Percentiles rank a stretch among this genome's conserved stretches.
Conservation (phyloP, 2,888 invertebrate genomes). For the Dryocosmus kuriphilus region DNA sequence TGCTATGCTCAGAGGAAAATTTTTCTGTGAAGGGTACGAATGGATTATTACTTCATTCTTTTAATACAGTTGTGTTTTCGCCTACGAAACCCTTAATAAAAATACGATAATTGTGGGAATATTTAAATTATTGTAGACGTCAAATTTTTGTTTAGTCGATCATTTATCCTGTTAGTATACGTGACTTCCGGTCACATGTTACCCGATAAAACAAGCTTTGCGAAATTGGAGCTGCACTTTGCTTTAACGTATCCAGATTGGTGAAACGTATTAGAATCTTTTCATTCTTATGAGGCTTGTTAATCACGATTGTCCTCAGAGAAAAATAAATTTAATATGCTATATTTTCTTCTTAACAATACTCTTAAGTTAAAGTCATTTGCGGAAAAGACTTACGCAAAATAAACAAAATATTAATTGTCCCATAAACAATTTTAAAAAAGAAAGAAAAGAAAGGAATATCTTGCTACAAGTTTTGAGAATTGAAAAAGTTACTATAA, state of each 20-base stretch:
- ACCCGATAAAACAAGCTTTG: neutral
- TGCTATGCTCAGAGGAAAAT: too few relatives aligned
- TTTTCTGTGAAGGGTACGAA: too few relatives aligned
- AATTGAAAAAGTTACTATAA: neutral
- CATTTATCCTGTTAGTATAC: neutral
- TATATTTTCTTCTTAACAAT: neutral
- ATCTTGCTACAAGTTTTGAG: too few relatives aligned
- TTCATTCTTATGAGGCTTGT: neutral
- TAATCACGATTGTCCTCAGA: neutral
- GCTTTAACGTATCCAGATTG: neutral
- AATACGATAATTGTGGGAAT: neutral
- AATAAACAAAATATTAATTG: too few relatives aligned
- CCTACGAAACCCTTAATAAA: too few relatives aligned
- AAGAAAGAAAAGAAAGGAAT: too few relatives aligned
- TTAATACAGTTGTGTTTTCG: too few relatives aligned
- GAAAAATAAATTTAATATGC: neutral
- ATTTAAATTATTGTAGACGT: neutral
- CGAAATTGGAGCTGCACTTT: neutral
- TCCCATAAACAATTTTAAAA: too few relatives aligned
- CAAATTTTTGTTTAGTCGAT: neutral
- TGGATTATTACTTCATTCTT: too few relatives aligned
- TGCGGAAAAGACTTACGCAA: too few relatives aligned
- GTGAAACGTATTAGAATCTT: neutral
- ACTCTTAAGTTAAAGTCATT: too few relatives aligned
- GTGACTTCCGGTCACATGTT: constrained; percentile 26